A percentile compares a stretch with the other conserved stretches of the same genome.
phyloP scores from a whole-genome alignment of 2,113 vertebrate species.

The Strix aluco region DNA sequence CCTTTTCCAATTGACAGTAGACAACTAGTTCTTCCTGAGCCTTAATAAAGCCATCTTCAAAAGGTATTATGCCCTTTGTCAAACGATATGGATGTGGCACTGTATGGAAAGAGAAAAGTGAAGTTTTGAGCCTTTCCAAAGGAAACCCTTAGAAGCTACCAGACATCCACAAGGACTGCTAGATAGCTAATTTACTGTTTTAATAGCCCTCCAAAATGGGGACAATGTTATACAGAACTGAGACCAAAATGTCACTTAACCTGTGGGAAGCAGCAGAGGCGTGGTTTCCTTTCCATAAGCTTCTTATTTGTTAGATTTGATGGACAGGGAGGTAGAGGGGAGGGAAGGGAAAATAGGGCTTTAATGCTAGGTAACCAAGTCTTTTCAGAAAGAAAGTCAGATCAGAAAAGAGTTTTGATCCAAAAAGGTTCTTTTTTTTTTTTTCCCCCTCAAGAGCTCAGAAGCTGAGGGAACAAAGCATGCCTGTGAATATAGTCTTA shows the following conservation, averaged over 20 bases:
- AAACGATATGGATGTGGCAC: fast-evolving
- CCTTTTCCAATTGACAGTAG: neutral
- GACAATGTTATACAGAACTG: neutral
- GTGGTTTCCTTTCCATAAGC: neutral
- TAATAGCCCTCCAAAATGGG: neutral
- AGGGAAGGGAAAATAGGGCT: neutral
- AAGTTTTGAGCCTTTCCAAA: neutral
- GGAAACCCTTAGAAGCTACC: neutral
- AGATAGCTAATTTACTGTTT: neutral
- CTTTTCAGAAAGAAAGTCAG: neutral
- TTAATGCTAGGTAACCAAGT: neutral
- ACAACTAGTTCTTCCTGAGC: neutral
- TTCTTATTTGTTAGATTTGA: neutral
- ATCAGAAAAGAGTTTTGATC: neutral
- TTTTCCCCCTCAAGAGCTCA: fast-evolving
- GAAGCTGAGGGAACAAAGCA: neutral
- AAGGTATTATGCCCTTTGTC: neutral
- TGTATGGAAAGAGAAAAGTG: neutral
- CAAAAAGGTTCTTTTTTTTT: neutral
- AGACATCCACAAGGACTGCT: neutral
- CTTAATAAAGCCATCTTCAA: neutral
- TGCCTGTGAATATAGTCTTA: fast-evolving
- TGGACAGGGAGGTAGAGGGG: neutral
- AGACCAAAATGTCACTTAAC: neutral
- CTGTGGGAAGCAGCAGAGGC: neutral